These are phyloP conservation scores for Falco columbarius DNA, from an alignment of 2,797 vertebrate species.

Conservation along the genomic window DNA sequence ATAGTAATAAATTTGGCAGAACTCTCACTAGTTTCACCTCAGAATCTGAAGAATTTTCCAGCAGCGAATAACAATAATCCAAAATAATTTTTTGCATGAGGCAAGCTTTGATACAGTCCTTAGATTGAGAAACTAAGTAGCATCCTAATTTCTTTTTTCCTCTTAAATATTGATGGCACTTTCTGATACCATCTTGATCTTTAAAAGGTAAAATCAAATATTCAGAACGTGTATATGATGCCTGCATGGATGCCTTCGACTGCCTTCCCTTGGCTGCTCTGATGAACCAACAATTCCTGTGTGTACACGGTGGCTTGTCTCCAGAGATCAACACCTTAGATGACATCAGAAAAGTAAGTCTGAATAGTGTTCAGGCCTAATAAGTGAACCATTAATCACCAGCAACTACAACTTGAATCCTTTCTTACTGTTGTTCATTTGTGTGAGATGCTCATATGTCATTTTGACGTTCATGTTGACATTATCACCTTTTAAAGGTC, in stretches of 20 bases:
- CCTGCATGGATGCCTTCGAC: conserved; percentile 99
- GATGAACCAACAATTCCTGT: conserved; percentile 99
- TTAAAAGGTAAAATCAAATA: conserved; percentile 99
- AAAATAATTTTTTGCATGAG: background rate
- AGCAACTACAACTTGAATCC: background rate
- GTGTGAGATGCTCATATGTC: background rate
- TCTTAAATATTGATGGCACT: background rate
- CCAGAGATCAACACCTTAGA: conserved; percentile 99
- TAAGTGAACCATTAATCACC: background rate
- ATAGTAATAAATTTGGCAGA: background rate
- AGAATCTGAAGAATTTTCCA: background rate
- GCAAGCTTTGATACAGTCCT: background rate
- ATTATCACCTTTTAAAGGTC: background rate
- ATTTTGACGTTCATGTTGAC: background rate
- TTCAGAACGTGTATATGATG: conserved; percentile 96
- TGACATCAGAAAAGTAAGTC: conserved; percentile 99
- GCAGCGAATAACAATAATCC: background rate
- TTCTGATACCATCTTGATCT: conserved; percentile 22
- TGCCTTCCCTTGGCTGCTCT: conserved; percentile 98
- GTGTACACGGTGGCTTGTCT: conserved; percentile 96
- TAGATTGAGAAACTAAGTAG: background rate
- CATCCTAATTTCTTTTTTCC: background rate
- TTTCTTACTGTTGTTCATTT: background rate
- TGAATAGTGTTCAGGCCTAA: background rate
- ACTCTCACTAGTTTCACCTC: background rate